These are phyloP conservation scores for Polydrusus pterygomalis DNA, from an alignment of 2,888 invertebrate genomes.

Conservation along the genomic window DNA sequence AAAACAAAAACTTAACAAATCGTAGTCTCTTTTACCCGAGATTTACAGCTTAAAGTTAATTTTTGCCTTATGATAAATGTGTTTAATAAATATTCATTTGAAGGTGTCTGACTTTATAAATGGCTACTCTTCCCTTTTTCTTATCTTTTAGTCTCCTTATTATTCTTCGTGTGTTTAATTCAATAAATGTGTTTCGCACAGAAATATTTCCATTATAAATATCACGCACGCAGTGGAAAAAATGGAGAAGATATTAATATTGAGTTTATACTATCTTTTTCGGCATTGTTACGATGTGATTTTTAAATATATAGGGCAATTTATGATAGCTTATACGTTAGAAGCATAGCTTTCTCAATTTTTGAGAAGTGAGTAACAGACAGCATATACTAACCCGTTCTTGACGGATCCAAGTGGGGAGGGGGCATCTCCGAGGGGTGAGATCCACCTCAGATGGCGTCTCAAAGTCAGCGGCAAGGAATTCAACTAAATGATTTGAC, in stretches of 20 bases:
- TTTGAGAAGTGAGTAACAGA: too few species aligned
- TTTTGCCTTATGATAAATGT: constrained; percentile 54
- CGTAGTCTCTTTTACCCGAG: constrained; percentile 29
- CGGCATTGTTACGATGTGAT: background rate
- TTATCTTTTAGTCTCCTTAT: constrained; percentile 50
- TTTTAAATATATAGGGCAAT: too few species aligned
- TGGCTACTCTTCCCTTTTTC: constrained; percentile 43
- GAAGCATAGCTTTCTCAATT: too few species aligned
- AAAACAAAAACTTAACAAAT: constrained; percentile 11
- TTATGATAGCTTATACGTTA: too few species aligned
- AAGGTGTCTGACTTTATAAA: constrained; percentile 51
- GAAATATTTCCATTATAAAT: constrained; percentile 51
- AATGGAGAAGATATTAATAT: constrained; percentile 11
- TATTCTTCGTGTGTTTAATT: constrained; percentile 48
- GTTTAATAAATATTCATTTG: constrained; percentile 55
- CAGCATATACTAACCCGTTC: too few species aligned
- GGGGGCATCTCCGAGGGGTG: too few species aligned
- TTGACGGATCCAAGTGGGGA: too few species aligned
- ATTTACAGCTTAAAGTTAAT: constrained; percentile 49
- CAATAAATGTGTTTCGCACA: constrained; percentile 45
- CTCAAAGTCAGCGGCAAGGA: too few species aligned
- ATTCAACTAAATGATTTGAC: too few species aligned
- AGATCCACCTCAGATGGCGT: too few species aligned
- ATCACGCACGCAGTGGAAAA: constrained; percentile 26
- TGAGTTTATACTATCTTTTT: background rate